These are phyloP conservation scores for Charadrius vociferus DNA, from an alignment of 2,113 vertebrate species.

Conservation along the genomic window DNA sequence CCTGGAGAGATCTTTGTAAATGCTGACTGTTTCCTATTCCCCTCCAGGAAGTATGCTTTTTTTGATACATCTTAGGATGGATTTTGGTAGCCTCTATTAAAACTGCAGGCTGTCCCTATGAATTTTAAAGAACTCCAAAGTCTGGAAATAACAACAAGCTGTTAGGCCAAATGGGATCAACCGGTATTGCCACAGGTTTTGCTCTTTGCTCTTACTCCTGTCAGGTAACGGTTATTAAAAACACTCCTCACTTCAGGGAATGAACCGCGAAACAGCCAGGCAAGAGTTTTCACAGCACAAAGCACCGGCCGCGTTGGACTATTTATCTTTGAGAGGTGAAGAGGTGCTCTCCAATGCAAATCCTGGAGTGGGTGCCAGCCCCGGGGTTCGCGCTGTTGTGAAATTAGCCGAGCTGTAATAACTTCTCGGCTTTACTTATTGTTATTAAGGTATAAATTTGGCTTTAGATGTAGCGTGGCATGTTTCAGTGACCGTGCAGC, in stretches of 20 bases:
- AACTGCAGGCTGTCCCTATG: slow-evolving; percentile 10
- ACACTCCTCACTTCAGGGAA: neutral
- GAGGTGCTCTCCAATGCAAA: neutral
- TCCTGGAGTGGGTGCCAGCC: neutral
- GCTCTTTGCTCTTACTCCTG: slow-evolving; percentile 14
- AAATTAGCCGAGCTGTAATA: neutral
- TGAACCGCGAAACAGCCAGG: neutral
- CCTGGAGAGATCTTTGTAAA: slow-evolving; percentile 32
- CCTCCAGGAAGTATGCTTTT: slow-evolving; percentile 28
- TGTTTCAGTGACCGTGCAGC: rapidly evolving
- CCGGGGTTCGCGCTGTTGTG: neutral
- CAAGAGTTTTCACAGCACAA: neutral
- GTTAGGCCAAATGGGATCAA: neutral
- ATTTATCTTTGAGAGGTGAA: neutral
- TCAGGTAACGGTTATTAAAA: slow-evolving; percentile 25
- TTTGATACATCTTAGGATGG: slow-evolving; percentile 14
- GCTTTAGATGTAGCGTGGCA: neutral
- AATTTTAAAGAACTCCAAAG: slow-evolving; percentile 16
- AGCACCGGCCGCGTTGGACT: rapidly evolving
- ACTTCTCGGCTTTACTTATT: neutral
- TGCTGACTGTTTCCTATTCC: slow-evolving; percentile 60
- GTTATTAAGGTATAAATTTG: neutral
- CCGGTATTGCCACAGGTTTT: slow-evolving; percentile 25
- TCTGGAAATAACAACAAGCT: slow-evolving; percentile 17
- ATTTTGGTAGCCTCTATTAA: neutral